Evolutionary conservation across 2,888 invertebrate genomes (phyloP).

Genomic region (Agriopis leucophaearia): DNA sequence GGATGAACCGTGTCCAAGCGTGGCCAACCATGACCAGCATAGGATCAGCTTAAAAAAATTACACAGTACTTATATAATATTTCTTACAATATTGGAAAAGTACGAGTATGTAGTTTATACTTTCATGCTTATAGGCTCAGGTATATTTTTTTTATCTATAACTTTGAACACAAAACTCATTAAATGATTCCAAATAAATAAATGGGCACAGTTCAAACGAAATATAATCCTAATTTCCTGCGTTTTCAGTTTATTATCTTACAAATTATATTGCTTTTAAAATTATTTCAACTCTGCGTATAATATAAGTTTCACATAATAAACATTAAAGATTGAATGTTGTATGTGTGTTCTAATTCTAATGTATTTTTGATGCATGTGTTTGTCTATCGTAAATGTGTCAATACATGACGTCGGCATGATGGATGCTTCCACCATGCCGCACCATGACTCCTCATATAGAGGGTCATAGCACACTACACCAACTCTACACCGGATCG

Average conservation of each 20-base stretch:
- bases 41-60: too few relatives aligned
- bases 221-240: slow-evolving; percentile 27
- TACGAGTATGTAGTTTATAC: neutral
- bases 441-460: neutral
- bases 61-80: too few relatives aligned
- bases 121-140: neutral
- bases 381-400: slow-evolving; percentile 56
- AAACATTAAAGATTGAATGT: slow-evolving; percentile 30
- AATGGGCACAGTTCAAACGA: slow-evolving; percentile 31
- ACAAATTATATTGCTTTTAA: slow-evolving; percentile 16
- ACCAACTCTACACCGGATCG: slow-evolving; percentile 5
- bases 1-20: too few relatives aligned
- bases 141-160: neutral
- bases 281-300: slow-evolving; percentile 15
- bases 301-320: slow-evolving; percentile 18
- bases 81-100: too few relatives aligned
- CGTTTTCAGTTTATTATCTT: slow-evolving; percentile 27
- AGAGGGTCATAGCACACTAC: slow-evolving; percentile 1
- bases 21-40: too few relatives aligned
- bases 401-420: slow-evolving; percentile 57
- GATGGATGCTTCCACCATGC: slow-evolving; percentile 56
- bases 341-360: slow-evolving; percentile 33
- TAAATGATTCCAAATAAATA: slow-evolving; percentile 1
- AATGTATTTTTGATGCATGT: slow-evolving; percentile 40
- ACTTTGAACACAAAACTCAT: neutral